Conservation (phyloP, 2,113 vertebrate genomes). For the Mobula hypostoma region DNA sequence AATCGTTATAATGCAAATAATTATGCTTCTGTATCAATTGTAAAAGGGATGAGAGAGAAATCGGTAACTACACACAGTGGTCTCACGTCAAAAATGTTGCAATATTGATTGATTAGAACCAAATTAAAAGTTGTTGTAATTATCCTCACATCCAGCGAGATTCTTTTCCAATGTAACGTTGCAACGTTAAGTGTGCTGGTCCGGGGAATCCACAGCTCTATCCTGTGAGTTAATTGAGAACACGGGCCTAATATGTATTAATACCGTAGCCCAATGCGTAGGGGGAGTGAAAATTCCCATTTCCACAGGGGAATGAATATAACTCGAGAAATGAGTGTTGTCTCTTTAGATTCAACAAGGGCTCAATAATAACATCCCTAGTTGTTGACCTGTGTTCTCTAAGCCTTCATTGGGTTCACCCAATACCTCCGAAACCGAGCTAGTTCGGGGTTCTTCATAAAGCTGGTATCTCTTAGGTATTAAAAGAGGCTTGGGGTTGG, state of each 20-base stretch:
- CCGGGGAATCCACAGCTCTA: background rate
- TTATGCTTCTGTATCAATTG: background rate
- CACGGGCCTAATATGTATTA: background rate
- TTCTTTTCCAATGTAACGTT: background rate
- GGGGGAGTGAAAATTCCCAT: background rate
- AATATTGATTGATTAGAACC: background rate
- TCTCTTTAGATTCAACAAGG: conserved; percentile 32
- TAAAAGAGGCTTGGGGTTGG: background rate
- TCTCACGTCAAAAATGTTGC: background rate
- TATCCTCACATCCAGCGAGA: background rate
- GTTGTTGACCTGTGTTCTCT: conserved; percentile 30
- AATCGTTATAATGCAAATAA: background rate
- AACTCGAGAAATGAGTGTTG: background rate
- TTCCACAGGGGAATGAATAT: conserved; percentile 1
- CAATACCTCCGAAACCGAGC: background rate
- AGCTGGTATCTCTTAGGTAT: background rate
- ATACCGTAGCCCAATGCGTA: background rate
- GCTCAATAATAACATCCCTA: conserved; percentile 29
- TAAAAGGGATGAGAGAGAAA: background rate
- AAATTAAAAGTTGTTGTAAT: background rate
- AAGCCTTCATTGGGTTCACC: background rate
- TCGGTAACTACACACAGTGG: background rate
- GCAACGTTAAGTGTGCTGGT: too few relatives aligned
- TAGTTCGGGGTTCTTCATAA: background rate
- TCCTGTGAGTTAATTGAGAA: background rate